Percentiles rank a stretch among this genome's conserved stretches.
These are phyloP conservation scores for Bombus waltoni DNA, from an alignment of 1,140 invertebrate genomes.

Conservation along the genomic window DNA sequence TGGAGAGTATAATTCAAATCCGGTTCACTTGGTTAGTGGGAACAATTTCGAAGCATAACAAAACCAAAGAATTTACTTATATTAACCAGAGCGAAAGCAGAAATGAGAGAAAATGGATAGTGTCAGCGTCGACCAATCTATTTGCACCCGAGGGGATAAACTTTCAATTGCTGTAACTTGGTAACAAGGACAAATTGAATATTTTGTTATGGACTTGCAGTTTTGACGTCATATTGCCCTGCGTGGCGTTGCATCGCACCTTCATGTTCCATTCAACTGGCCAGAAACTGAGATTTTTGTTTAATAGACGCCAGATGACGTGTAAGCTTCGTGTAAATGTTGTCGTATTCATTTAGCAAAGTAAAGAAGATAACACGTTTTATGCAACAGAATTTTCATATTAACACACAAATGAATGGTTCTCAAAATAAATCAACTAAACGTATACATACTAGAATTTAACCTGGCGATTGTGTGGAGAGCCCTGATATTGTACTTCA, in stretches of 20 bases:
- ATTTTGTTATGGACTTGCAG: slow-evolving; percentile 52
- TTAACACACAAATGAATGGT: neutral
- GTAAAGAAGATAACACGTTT: neutral
- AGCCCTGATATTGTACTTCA: too few species aligned
- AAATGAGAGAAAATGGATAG: slow-evolving; percentile 33
- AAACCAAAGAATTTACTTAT: neutral
- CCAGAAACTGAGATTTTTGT: neutral
- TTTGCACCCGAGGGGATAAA: slow-evolving; percentile 31
- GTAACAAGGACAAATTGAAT: slow-evolving; percentile 60
- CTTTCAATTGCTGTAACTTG: slow-evolving; percentile 62
- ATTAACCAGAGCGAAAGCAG: neutral
- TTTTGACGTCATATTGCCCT: slow-evolving; percentile 25
- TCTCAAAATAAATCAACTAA: too few species aligned
- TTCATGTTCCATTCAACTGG: slow-evolving; percentile 3
- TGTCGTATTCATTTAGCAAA: neutral
- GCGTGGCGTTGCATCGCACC: neutral
- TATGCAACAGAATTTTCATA: neutral
- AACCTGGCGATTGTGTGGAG: neutral
- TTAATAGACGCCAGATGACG: too few species aligned
- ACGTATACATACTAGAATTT: neutral
- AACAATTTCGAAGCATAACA: neutral
- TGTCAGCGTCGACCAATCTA: slow-evolving; percentile 34
- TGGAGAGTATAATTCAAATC: neutral
- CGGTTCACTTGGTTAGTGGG: neutral
- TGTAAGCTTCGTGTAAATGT: neutral